Base-by-base conservation (phyloP, 2,113 vertebrate genomes). In the Grammomys dolichurus region DNA sequence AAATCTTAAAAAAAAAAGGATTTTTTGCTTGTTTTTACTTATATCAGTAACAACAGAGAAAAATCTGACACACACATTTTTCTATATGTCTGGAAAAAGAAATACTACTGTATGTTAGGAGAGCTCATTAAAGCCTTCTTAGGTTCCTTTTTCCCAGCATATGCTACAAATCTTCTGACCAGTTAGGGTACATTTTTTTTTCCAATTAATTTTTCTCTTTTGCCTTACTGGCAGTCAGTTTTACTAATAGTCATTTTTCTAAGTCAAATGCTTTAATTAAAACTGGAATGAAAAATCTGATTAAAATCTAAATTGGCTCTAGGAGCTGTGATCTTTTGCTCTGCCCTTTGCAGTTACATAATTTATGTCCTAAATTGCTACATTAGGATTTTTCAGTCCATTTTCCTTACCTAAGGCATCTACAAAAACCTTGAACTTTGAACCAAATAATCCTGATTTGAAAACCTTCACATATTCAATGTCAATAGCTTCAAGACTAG, bases 251-350 rank as follows among this genome's bases (percentile, higher is more conserved):
- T 20, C 22, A 96, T 97, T 94, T 94, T 90, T 6, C 97, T 80
- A 93, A 96, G 97, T 97, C 98, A 94, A 97, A 80, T 78, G 77
- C 97, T 97, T 97, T 98, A 98, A 98, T 98, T 98, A 85, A 98
- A 97, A 96, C 97, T 93, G 95, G 90, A 98, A 97, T 98, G 97
- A 98, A 93, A 97, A 98, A 97, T 95, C 73, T 98, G 95, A 98
- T 97, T 97, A 95, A 96, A 98, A 97, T 98, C 96, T 97, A 97
- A 98, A 98, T 90, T 97, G 92, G 91, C 95, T 94, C 87, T 96
- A 76, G 81, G 48, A 97, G 46, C 58, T 90, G 43, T 87, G 95
- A 93, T 94, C 96, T 98, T 96, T 72, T 80, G 75, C 89, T 97
- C 93, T 97, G 72, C 11, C 78, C 90, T 96, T 82, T 4, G 1